Evolutionary conservation across 2,888 invertebrate genomes (phyloP).

Genomic region (Sinhomidia bicolor): DNA sequence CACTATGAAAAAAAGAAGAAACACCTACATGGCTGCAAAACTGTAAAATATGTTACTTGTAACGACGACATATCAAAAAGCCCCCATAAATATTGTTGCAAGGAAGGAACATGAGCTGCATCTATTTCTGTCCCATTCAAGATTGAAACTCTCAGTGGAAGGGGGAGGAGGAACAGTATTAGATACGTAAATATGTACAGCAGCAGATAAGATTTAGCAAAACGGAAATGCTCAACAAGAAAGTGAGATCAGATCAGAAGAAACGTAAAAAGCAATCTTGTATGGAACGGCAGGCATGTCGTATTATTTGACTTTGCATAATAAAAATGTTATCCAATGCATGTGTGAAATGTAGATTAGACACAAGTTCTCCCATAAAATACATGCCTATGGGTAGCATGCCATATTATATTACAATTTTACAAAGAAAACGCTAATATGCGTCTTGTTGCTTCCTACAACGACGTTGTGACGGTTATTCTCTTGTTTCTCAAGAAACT

Average conservation of each 20-base stretch:
- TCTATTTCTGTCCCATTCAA: constrained; percentile 77
- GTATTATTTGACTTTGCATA: constrained; percentile 34
- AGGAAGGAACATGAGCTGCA: constrained; percentile 54
- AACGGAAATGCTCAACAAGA: constrained; percentile 53
- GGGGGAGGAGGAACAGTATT: constrained; percentile 26
- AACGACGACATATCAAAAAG: constrained; percentile 65
- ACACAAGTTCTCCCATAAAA: constrained; percentile 31
- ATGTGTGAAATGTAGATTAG: constrained; percentile 31
- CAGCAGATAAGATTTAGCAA: constrained; percentile 53
- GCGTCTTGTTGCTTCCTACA: background rate
- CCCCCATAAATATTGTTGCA: constrained; percentile 62
- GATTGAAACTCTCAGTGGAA: constrained; percentile 45
- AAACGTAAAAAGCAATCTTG: constrained; percentile 39
- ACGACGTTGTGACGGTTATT: constrained; percentile 23
- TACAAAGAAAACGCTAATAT: constrained; percentile 1
- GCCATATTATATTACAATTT: constrained; percentile 22
- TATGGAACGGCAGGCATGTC: constrained; percentile 48
- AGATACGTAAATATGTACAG: constrained; percentile 31
- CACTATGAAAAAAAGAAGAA: background rate
- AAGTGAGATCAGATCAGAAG: constrained; percentile 37
- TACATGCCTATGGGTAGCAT: background rate
- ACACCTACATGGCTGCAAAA: constrained; percentile 56
- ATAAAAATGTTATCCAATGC: constrained; percentile 30
- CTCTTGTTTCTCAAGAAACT: background rate
- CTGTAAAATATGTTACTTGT: constrained; percentile 56